Conservation (phyloP, 2,888 invertebrate genomes). For the Neoaliturus tenellus region DNA sequence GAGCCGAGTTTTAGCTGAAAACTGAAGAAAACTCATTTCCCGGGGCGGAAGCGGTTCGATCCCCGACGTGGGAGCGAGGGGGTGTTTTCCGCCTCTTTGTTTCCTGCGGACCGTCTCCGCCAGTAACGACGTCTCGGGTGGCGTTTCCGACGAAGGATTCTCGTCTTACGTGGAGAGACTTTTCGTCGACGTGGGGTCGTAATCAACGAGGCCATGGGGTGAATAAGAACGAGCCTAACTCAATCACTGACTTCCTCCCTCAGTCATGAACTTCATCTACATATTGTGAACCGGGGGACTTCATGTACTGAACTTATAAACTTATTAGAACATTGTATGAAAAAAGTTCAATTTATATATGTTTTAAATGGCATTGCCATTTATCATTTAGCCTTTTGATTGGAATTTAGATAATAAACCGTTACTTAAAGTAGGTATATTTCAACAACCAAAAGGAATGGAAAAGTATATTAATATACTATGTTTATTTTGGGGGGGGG, state of each 20-base stretch:
- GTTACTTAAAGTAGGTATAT: too few species aligned
- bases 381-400: too few species aligned
- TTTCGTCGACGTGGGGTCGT: constrained; percentile 50
- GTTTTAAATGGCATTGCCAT: too few species aligned
- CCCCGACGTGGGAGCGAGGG: constrained; percentile 30
- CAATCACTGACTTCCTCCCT: not conserved
- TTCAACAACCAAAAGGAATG: too few species aligned
- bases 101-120: constrained; percentile 39
- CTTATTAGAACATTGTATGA: too few species aligned
- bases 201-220: constrained; percentile 9
- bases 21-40: constrained; percentile 64
- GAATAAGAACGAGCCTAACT: constrained; percentile 4
- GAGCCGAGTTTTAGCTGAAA: constrained; percentile 54
- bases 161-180: constrained; percentile 32
- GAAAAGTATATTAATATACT: too few species aligned
- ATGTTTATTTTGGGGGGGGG: too few species aligned
- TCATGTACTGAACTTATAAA: too few species aligned
- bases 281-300: not conserved
- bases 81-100: constrained; percentile 51
- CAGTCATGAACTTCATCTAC: not conserved
- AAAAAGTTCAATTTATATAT: too few species aligned
- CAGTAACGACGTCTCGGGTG: constrained; percentile 48
- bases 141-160: constrained; percentile 56
- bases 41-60: constrained; percentile 57
- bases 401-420: too few species aligned